Base-by-base conservation (phyloP, 2,888 invertebrate species). In the Malachius bipustulatus region DNA sequence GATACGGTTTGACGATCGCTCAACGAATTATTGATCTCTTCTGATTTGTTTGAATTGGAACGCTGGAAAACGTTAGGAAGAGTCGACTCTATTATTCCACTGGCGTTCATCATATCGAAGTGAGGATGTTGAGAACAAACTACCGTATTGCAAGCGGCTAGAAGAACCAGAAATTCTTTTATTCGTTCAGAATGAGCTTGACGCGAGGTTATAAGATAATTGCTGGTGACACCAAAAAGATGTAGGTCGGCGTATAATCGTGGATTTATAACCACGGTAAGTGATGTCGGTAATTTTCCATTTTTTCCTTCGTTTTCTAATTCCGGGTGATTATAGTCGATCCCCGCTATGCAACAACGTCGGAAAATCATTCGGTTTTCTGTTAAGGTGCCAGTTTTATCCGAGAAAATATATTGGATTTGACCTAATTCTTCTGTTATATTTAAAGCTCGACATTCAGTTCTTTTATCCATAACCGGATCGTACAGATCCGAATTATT, bases 311-410 rank as follows among this genome's bases (percentile, higher is more conserved):
- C 73, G 51, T 75, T 71, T 42, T 81, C 77, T 4, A 82, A 72
- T 14, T 81, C 72, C 1, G 77, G 76, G 58, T 90, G 90, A 54
- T 82, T 80, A 57, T 90, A 96, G 63, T 96, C 91, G 26, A 80
- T 73, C 0, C 91, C 94, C 14, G 77, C 82, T 14, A 96, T 80
- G 2, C 85, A 78, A 56, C 94, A 96, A 32, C 85, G 71, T 37
- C 89, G 75, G 63, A 97, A 97, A 54, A 93, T 75, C 96, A 97
- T 97, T 62, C 89, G 82, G 62, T 97, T 97, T 64, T 96, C 94
- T 1, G 97, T 97, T 37, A 97, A 66, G 2, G 97, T 97, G 4
- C 97, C 97, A 1, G 97, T 97, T 66, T 97, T 97, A 61, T 97
- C 97, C 6, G 89, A 90, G 65, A 97, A 96, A 44, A 97, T 74